Conservation (phyloP, 2,888 invertebrate species). For the Bembecia ichneumoniformis region DNA sequence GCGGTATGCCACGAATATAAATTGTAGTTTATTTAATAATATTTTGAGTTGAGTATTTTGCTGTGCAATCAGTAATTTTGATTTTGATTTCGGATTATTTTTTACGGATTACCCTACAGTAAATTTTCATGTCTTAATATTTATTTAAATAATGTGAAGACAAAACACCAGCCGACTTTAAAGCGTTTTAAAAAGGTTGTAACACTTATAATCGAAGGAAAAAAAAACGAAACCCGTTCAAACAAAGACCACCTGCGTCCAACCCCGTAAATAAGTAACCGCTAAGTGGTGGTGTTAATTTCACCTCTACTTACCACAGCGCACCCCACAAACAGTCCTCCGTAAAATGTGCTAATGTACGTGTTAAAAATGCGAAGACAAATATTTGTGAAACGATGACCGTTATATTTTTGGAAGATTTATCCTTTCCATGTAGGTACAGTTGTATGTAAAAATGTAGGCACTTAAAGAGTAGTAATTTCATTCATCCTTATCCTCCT, state of each 20-base stretch:
- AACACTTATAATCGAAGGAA: background rate
- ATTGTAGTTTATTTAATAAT: too few relatives aligned
- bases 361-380: constrained; percentile 14
- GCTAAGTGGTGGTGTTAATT: constrained; percentile 64
- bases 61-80: too few relatives aligned
- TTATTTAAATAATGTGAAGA: too few relatives aligned
- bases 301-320: constrained; percentile 25
- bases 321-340: constrained; percentile 12
- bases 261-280: constrained; percentile 42
- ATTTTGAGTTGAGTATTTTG: too few relatives aligned
- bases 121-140: too few relatives aligned
- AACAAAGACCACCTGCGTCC: constrained; percentile 68
- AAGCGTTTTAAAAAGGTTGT: background rate
- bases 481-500: too few relatives aligned
- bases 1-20: too few relatives aligned
- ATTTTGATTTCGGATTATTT: too few relatives aligned
- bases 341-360: constrained; percentile 10
- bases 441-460: background rate
- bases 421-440: constrained; percentile 3
- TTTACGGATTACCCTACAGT: too few relatives aligned
- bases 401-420: constrained; percentile 15
- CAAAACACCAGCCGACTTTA: background rate
- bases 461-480: too few relatives aligned
- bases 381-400: constrained; percentile 32
- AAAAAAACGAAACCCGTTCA: constrained; percentile 23